Evolutionary conservation across 1,140 invertebrate species (phyloP), one percentile per base, ranked within the genome.

Genomic region (Atta texana): DNA sequence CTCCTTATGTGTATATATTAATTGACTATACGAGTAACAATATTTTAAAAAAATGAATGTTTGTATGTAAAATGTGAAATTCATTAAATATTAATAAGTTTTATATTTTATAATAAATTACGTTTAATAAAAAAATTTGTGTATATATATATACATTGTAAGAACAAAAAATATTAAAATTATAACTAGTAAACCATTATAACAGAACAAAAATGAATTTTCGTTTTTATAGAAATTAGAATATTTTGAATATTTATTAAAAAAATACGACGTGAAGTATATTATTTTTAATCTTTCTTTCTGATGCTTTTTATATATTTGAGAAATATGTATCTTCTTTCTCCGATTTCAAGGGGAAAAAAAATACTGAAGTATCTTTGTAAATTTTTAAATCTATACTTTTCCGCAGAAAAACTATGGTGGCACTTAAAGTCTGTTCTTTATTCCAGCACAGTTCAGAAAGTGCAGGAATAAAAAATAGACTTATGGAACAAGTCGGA

Each of bases 31-130:
- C 8, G 1, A 31, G 12, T 39, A 34, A 28, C 49, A 44, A 44
- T 44, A 44, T 8, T 44, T 12, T 0, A 31, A n/a, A 18, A n/a
- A 66, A 66, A 34, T 28, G 24, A 14, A 34, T 66, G 1, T 66
- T 34, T 49, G 4, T 59, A 24, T 55, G 18, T 24, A 75, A 75
- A 59, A 64, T 61, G 57, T 39, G 14, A 80, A 68, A 53, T 80
- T 69, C 3, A 34, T 80, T 68, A 31, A 12, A 57, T 51, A 68
- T 31, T 44, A 10, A 28, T 49, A 76, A 61, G 44, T 80, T 80
- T 80, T 80, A 34, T 55, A 81, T 69, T 34, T 80, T 81, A 5
- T 81, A 81, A 81, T 81, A 80, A 80, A 81, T 78, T 78, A 44
- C 14, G 1, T 77, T 77, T 18, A 74, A 74, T n/a, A 57, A 74